A percentile compares a stretch with the other conserved stretches of the same genome.
These are phyloP conservation scores for Caiman crocodilus DNA, from an alignment of 2,797 vertebrate genomes.

Conservation along the genomic window DNA sequence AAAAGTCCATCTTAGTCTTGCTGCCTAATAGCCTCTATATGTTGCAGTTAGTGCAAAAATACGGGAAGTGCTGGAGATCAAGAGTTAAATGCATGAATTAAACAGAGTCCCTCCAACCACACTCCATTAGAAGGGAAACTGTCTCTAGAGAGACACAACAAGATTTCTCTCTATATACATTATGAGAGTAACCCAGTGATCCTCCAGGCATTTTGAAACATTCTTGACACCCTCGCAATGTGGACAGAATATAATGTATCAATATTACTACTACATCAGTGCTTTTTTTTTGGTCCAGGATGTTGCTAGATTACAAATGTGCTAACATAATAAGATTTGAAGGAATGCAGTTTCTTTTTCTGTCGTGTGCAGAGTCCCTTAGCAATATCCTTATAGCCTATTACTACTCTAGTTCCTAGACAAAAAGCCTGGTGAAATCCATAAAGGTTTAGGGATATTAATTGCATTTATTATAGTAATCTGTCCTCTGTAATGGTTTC, in stretches of 20 bases:
- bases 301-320: slow-evolving; percentile 44
- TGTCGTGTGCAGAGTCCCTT: not conserved
- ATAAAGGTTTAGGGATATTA: slow-evolving; percentile 30
- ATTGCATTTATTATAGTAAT: not conserved
- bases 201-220: slow-evolving; percentile 52
- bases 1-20: slow-evolving; percentile 65
- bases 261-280: not conserved
- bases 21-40: slow-evolving; percentile 61
- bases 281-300: slow-evolving; percentile 8
- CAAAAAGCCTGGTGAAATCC: not conserved
- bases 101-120: slow-evolving; percentile 46
- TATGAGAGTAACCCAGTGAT: slow-evolving; percentile 57
- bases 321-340: slow-evolving; percentile 21
- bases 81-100: slow-evolving; percentile 70
- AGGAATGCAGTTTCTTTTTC: not conserved
- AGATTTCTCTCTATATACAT: slow-evolving; percentile 62
- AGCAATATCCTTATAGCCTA: not conserved
- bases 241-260: slow-evolving; percentile 69
- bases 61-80: slow-evolving; percentile 41
- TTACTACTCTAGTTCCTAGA: not conserved
- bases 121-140: slow-evolving; percentile 52
- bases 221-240: slow-evolving; percentile 53
- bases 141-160: slow-evolving; percentile 65
- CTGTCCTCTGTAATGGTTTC: not conserved
- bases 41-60: slow-evolving; percentile 66